These are phyloP conservation scores for Epinotia brunnichana DNA, from an alignment of 2,888 invertebrate species.

Conservation along the genomic window DNA sequence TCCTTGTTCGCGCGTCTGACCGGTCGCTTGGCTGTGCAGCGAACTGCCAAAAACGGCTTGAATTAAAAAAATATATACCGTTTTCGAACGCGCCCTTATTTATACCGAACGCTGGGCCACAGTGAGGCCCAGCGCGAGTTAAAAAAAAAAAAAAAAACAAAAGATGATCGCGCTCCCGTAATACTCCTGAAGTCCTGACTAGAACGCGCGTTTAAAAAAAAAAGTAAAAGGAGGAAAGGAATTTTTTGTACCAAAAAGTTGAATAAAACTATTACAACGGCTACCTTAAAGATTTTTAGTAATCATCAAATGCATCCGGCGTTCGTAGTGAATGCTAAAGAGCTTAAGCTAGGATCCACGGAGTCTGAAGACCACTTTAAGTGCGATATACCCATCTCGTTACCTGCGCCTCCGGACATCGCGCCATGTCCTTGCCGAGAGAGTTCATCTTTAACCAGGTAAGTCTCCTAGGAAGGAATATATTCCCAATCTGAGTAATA, in stretches of 20 bases:
- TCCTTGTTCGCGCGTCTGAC: conserved; percentile 28
- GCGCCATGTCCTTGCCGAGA: conserved; percentile 83
- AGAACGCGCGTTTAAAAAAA: conserved; percentile 19
- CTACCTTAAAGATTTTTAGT: conserved; percentile 37
- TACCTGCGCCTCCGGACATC: conserved; percentile 74
- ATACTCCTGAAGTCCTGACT: conserved; percentile 9
- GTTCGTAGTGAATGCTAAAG: conserved; percentile 29
- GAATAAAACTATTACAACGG: conserved; percentile 38
- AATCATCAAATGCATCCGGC: conserved; percentile 41
- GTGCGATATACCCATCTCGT: conserved; percentile 57
- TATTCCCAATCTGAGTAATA: too few species aligned
- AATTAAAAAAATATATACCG: conserved; percentile 5
- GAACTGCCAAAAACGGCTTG: conserved; percentile 28
- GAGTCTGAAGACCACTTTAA: conserved; percentile 75
- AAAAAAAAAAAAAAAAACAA: conserved; percentile 23
- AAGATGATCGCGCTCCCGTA: conserved; percentile 38
- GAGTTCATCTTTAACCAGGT: conserved; percentile 85
- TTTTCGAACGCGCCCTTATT: conserved; percentile 12
- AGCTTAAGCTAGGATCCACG: conserved; percentile 66
- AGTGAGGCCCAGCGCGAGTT: conserved; percentile 14
- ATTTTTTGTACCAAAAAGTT: conserved; percentile 28
- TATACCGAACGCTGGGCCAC: conserved; percentile 23
- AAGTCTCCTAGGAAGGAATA: conserved; percentile 49
- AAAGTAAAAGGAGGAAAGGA: too few species aligned
- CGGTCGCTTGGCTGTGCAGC: conserved; percentile 25